Evolutionary conservation across 2,888 invertebrate species (phyloP), one percentile per base, ranked within the genome.

Genomic region (Apamea monoglypha): DNA sequence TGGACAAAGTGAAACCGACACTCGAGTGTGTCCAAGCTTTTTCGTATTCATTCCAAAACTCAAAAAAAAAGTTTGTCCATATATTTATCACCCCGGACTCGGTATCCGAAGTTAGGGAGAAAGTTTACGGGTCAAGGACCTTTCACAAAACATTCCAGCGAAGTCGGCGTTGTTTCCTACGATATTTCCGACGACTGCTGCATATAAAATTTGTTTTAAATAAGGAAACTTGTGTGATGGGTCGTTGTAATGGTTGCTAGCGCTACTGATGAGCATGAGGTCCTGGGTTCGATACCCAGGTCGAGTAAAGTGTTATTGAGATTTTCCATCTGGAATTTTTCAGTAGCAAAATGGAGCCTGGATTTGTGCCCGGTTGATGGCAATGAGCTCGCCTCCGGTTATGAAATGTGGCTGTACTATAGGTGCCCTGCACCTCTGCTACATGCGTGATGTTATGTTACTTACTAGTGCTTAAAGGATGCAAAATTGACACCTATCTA

Each of bases 71-170:
- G 90, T 92, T 93, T 87, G 84, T 89, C 89, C 90, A 90, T 93
- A 94, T 95, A 94, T 95, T 94, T 94, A 94, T 94, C 90, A 91
- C 91, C 90, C 90, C 90, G 87, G 89, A 91, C 88, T 89, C 85
- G 80, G 88, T 90, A 90, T 90, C 86, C 82, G 79, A 88, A 94
- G 92, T 94, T 92, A 80, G 90, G 89, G 91, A 93, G 92, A 94
- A 95, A 95, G 93, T 95, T 94, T 92, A 74, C 89, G 92, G 95
- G 95, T 95, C 94, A 95, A 94, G 93, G 93, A 91, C 94, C 94
- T 88, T 79, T 88, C 91, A 92, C 91, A 87, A 91, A 93, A 93
- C 92, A 92, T 92, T 92, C 91, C 88, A 87, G 90, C 83, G 81
- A 91, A 93, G 91, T 93, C 92, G 81, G 83, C 83, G 76, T 80